A percentile compares a stretch with the other conserved stretches of the same genome.
phyloP scores from a whole-genome alignment of 2,888 invertebrate genomes.

The Drosophila meridionalis region DNA sequence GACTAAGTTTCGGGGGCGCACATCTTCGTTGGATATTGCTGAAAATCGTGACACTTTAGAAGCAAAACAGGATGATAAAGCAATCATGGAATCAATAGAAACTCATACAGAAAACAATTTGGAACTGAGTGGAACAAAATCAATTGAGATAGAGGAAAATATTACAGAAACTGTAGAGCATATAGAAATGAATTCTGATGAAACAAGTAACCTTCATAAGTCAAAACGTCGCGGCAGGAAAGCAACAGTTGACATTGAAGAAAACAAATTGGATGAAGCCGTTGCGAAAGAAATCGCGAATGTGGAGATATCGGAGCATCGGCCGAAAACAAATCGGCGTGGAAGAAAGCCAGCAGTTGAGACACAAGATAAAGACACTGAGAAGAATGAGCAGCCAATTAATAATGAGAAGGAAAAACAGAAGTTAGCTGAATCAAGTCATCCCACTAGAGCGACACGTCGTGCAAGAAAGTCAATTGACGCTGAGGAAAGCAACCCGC shows the following conservation, averaged over 20 bases:
- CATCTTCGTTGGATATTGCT: not conserved
- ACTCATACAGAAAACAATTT: slow-evolving; percentile 2
- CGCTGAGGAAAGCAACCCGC: not conserved
- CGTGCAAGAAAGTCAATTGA: slow-evolving; percentile 6
- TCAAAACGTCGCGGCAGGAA: slow-evolving; percentile 22
- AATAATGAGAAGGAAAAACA: not conserved
- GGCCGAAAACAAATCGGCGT: slow-evolving; percentile 8
- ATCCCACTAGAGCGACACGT: slow-evolving; percentile 1
- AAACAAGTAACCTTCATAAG: not conserved
- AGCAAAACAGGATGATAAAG: not conserved
- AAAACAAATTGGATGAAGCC: not conserved
- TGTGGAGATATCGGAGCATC: not conserved
- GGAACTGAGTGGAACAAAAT: not conserved
- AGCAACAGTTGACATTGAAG: slow-evolving; percentile 2
- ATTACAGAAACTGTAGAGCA: not conserved
- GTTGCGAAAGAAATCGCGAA: not conserved
- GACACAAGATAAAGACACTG: not conserved
- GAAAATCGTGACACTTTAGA: not conserved
- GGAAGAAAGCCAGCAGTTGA: slow-evolving; percentile 6
- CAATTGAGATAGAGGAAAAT: not conserved
- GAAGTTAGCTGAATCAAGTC: not conserved
- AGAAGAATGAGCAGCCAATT: not conserved
- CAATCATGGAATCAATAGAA: not conserved
- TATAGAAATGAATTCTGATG: not conserved
- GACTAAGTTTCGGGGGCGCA: not conserved